Conservation (phyloP, 2,888 invertebrate genomes). For the Petrophora chlorosata region DNA sequence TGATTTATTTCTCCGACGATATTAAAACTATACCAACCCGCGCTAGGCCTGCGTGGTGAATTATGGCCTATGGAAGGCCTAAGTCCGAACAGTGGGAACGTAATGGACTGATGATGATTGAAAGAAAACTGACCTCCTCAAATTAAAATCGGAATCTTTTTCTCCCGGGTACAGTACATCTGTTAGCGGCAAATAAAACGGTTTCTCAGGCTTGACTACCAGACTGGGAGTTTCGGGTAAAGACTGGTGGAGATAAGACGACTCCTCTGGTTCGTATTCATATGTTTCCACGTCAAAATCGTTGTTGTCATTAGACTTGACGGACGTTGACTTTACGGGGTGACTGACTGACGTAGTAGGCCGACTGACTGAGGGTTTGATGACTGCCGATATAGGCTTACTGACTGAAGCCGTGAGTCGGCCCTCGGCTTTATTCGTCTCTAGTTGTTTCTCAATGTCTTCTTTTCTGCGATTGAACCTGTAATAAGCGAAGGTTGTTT, state of each 20-base stretch:
- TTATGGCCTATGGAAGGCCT: too few species aligned
- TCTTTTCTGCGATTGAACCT: constrained; percentile 65
- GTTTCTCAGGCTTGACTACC: constrained; percentile 48
- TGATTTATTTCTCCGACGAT: too few species aligned
- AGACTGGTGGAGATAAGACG: constrained; percentile 49
- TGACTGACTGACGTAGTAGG: constrained; percentile 19
- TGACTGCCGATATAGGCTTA: too few species aligned
- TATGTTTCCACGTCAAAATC: constrained; percentile 64
- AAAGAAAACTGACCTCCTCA: constrained; percentile 57
- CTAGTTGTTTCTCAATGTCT: constrained; percentile 58
- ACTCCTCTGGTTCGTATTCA: constrained; percentile 45
- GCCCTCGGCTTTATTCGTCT: too few species aligned
- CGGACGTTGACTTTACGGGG: neutral
- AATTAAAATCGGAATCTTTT: constrained; percentile 62
- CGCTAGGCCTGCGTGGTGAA: too few species aligned
- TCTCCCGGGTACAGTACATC: constrained; percentile 73
- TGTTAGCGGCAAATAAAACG: constrained; percentile 63
- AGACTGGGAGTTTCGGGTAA: constrained; percentile 33
- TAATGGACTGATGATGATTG: neutral
- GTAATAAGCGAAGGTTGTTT: too few species aligned
- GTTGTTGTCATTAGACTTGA: constrained; percentile 47
- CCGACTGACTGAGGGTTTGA: constrained; percentile 19
- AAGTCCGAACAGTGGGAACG: too few species aligned
- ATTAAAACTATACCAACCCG: too few species aligned
- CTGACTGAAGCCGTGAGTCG: too few species aligned